These are phyloP conservation scores for Agrypnia vestita DNA, from an alignment of 1,140 invertebrate species.

Conservation along the genomic window DNA sequence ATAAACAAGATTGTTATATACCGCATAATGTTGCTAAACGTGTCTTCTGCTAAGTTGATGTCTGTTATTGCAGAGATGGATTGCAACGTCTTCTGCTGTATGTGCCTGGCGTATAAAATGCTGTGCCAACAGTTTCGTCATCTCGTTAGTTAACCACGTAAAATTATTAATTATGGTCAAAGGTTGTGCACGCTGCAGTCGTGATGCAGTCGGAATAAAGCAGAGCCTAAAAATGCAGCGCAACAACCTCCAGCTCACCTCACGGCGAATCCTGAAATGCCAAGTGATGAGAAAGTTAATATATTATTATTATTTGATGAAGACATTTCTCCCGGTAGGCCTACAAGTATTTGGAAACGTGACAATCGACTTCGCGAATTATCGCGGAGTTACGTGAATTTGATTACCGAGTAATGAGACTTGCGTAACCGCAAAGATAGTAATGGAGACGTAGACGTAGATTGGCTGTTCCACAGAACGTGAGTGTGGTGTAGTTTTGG, in stretches of 20 bases:
- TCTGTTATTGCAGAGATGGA: too few relatives aligned
- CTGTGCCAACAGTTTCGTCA: neutral
- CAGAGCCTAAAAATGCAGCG: neutral
- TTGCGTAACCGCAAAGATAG: neutral
- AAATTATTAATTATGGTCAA: constrained; percentile 22
- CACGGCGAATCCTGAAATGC: constrained; percentile 9
- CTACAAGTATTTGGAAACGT: neutral
- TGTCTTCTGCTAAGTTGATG: too few relatives aligned
- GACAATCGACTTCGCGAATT: neutral
- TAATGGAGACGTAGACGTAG: neutral
- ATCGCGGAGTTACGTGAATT: neutral
- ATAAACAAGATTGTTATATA: too few relatives aligned
- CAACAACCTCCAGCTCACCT: constrained; percentile 4
- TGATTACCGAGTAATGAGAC: constrained; percentile 2
- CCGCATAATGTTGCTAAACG: too few relatives aligned
- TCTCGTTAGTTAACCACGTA: neutral
- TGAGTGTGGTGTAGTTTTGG: neutral
- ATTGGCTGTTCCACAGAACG: neutral
- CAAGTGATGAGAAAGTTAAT: constrained; percentile 5
- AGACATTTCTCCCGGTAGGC: neutral
- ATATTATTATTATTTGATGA: neutral
- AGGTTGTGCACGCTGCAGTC: constrained; percentile 14
- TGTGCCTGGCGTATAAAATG: too few relatives aligned
- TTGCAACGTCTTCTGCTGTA: too few relatives aligned
- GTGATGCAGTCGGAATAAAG: neutral